Conservation (phyloP, 2,888 invertebrate species). For the Onthophagus sagittarius region DNA sequence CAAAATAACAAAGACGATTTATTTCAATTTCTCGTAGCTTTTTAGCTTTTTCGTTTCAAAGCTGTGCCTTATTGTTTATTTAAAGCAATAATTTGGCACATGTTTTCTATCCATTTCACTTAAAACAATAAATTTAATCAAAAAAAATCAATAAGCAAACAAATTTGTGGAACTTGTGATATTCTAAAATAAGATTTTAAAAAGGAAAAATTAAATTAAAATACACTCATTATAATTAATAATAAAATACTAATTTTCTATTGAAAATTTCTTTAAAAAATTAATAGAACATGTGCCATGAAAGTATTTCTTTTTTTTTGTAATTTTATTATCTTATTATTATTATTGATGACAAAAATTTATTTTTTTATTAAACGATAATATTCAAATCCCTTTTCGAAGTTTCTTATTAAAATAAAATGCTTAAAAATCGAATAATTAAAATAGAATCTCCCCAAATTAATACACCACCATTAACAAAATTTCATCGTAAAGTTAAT, state of each 20-base stretch:
- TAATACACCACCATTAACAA: background rate
- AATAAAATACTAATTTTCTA: too few relatives aligned
- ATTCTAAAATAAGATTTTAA: conserved; percentile 18
- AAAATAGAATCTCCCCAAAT: background rate
- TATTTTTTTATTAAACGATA: conserved; percentile 23
- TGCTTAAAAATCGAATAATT: background rate
- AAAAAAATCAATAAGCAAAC: conserved; percentile 16
- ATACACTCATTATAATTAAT: background rate
- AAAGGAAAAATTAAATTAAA: conserved; percentile 1
- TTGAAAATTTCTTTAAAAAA: background rate
- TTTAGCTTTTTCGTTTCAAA: conserved; percentile 20
- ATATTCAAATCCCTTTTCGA: background rate
- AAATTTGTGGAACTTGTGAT: conserved; percentile 24
- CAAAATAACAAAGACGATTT: background rate
- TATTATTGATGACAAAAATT: conserved; percentile 13
- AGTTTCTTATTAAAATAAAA: too few relatives aligned
- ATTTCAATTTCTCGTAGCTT: background rate
- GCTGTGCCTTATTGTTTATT: conserved; percentile 42
- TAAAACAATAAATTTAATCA: background rate
- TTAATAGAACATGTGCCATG: conserved; percentile 40
- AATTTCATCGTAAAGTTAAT: too few relatives aligned
- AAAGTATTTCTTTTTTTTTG: conserved; percentile 31
- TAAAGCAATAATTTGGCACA: too few relatives aligned
- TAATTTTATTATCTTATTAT: background rate
- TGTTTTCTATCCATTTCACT: conserved; percentile 30